phyloP scores from a whole-genome alignment of 2,113 vertebrate genomes.

The Zeus faber region DNA sequence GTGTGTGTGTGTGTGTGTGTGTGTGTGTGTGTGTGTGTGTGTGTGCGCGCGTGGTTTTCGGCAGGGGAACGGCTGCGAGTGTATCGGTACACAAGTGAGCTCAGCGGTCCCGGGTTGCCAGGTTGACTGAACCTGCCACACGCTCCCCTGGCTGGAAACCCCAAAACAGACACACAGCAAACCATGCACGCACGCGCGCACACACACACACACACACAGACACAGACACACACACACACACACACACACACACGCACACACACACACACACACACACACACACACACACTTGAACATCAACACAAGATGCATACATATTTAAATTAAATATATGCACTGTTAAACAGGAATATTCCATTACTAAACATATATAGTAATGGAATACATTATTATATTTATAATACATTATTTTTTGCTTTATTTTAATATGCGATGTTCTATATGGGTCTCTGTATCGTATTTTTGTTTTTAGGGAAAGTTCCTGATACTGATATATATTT shows the following conservation, averaged over 20 bases:
- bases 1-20: neutral
- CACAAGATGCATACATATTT: too few species aligned
- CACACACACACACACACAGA: neutral
- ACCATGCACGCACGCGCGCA: neutral
- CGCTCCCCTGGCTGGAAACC: conserved; percentile 48
- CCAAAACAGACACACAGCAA: neutral
- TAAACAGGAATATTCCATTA: too few species aligned
- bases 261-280: conserved; percentile 7
- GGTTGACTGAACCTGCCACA: conserved; percentile 38
- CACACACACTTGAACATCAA: too few species aligned
- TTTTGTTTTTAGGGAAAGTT: too few species aligned
- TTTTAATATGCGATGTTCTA: too few species aligned
- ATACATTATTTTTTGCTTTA: too few species aligned
- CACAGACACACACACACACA: neutral
- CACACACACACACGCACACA: conserved; percentile 9
- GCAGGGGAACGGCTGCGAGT: conserved; percentile 47
- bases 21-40: neutral
- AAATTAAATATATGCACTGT: too few species aligned
- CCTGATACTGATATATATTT: too few species aligned
- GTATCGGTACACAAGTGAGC: conserved; percentile 79
- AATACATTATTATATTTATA: too few species aligned
- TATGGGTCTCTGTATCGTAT: too few species aligned
- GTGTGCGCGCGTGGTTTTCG: conserved; percentile 1
- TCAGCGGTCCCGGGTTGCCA: conserved; percentile 39
- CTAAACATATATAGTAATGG: too few species aligned